Base-by-base conservation (phyloP, 2,888 invertebrate genomes). In the Mesoligia furuncula region DNA sequence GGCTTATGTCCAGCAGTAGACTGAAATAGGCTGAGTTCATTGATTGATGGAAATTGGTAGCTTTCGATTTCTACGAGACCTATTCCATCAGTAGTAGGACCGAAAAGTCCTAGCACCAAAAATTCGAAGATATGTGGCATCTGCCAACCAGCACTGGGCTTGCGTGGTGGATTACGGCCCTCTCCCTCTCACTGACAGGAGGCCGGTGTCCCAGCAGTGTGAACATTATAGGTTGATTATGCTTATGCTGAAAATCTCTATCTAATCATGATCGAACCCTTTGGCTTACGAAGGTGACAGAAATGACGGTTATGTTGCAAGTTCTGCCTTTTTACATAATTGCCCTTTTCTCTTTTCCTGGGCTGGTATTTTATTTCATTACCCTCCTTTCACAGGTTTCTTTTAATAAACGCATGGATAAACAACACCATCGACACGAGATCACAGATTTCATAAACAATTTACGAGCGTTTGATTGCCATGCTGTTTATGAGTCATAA, bases 401-500 rank as follows among this genome's bases (percentile, higher is more conserved):
- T 31, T 2, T 15, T 42, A 65, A 66, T 51, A 17, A 36, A 11
- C 36, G 17, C 27, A 57, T 36, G 24, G 9, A 24, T 45, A 70
- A 70, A 78, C 45, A 48, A 62, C 51, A 61, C 24, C 62, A 27
- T 65, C 17, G 61, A 65, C 62, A 61, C n/a, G 15, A 61, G n/a
- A 81, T 74, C 20, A 65, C 51, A 80, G 70, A 70, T 62, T 77
- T 48, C 45, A 76, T 57, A 73, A 67, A 75, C 68, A 39, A 75
- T 81, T 80, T 81, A 79, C 64, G 78, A 80, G 66, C 73, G n/a
- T 78, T 84, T 87, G 76, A 87, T 81, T 79, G 68, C 78, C 77
- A 74, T 68, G 75, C 45, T 74, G 66, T 73, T 86, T 80, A 88
- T 84, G 82, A 84, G 48, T 86, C 85, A 77, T 81, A 73, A 76